Evolutionary conservation across 1,140 invertebrate species (phyloP).

Genomic region (Matsumurasca onukii): DNA sequence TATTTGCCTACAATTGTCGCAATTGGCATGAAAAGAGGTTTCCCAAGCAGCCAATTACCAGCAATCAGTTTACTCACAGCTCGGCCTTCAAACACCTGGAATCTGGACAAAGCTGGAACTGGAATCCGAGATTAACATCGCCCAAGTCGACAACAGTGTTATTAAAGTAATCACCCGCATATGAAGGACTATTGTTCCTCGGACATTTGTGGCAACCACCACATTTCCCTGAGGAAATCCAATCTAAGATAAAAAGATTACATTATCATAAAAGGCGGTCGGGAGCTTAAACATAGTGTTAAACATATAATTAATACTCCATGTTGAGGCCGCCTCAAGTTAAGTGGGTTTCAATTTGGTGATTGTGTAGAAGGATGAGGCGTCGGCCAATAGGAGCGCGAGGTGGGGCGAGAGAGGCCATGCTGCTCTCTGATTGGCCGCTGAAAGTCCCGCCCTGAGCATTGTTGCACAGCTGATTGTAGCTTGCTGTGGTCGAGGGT

Average conservation of each 20-base stretch:
- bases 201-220: constrained; percentile 13
- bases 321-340: constrained; percentile 30
- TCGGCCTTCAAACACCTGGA: too few species aligned
- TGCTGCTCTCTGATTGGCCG: constrained; percentile 6
- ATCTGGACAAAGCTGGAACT: too few species aligned
- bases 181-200: constrained; percentile 1
- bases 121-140: constrained; percentile 19
- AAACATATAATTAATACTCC: constrained; percentile 31
- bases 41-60: too few species aligned
- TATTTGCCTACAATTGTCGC: too few species aligned
- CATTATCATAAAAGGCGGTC: constrained; percentile 23
- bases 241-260: constrained; percentile 27
- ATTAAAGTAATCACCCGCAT: constrained; percentile 25
- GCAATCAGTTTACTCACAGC: too few species aligned
- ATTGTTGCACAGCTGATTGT: constrained; percentile 21
- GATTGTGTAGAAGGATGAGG: constrained; percentile 27
- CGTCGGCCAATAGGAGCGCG: constrained; percentile 15
- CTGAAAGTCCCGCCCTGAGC: not conserved
- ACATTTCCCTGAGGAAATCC: constrained; percentile 22
- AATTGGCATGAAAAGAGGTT: too few species aligned
- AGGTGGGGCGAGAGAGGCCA: constrained; percentile 12
- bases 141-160: not conserved
- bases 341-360: constrained; percentile 32
- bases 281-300: constrained; percentile 28
- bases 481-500: not conserved